A percentile compares a stretch with the other conserved stretches of the same genome.
Conservation (phyloP, 2,888 invertebrate genomes). For the Scaptomyza cyrtandrae region DNA sequence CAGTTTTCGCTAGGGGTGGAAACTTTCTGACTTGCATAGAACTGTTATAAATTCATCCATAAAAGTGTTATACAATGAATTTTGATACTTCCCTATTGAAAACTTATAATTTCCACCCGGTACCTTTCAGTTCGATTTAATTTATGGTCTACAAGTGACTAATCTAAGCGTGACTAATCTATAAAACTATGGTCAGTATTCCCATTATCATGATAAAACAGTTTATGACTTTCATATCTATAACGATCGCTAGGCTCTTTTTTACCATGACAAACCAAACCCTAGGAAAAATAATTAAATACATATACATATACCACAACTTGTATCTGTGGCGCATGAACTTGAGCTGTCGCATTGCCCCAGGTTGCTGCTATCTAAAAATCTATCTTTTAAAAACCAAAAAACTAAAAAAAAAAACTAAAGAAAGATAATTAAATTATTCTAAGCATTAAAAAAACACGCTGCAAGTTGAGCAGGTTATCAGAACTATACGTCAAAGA, state of each 20-base stretch:
- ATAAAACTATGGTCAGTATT: constrained; percentile 35
- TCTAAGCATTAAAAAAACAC: constrained; percentile 49
- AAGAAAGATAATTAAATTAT: constrained; percentile 63
- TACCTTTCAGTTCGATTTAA: background rate
- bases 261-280: constrained; percentile 1
- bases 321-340: constrained; percentile 31
- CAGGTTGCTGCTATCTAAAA: constrained; percentile 42
- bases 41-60: background rate
- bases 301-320: background rate
- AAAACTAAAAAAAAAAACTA: constrained; percentile 38
- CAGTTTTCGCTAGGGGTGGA: background rate
- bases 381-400: constrained; percentile 29
- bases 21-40: background rate
- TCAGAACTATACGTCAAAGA: constrained; percentile 73
- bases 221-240: constrained; percentile 47
- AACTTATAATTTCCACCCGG: too few species aligned
- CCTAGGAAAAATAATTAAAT: background rate
- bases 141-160: constrained; percentile 21
- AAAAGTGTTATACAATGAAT: background rate
- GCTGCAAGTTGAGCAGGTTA: constrained; percentile 42
- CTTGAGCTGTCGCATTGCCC: constrained; percentile 34
- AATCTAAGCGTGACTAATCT: constrained; percentile 40
- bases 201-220: constrained; percentile 46
- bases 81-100: too few species aligned
- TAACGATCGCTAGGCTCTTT: constrained; percentile 14